Percentiles rank a stretch among this genome's conserved stretches.
Evolutionary conservation across 2,113 vertebrate species (phyloP).

Genomic region (Oreocharis arfaki): DNA sequence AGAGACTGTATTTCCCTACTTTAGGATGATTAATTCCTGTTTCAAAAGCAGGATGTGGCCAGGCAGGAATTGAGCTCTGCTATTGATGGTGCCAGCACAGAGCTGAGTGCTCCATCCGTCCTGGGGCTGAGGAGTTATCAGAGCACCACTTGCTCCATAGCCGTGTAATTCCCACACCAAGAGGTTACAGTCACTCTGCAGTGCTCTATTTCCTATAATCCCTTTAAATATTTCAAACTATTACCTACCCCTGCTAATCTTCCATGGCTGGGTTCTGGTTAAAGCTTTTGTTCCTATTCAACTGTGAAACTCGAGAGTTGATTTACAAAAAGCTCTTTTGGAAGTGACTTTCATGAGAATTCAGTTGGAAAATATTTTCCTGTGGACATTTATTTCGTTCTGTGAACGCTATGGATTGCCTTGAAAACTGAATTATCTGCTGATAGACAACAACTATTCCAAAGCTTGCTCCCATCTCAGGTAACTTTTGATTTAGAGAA

Average conservation of each 20-base stretch:
- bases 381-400: background rate
- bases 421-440: background rate
- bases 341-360: background rate
- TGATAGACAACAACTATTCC: background rate
- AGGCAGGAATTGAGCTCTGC: background rate
- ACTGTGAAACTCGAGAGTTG: background rate
- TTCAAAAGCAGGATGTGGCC: background rate
- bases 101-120: background rate
- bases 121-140: background rate
- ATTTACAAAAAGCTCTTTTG: background rate
- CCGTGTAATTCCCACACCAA: background rate
- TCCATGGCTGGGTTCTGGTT: background rate
- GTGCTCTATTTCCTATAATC: background rate
- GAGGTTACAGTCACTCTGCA: background rate
- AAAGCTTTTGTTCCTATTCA: background rate
- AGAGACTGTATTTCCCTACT: background rate
- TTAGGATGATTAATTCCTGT: background rate
- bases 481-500: background rate
- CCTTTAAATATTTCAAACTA: background rate
- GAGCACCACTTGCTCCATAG: background rate
- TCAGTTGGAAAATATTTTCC: background rate
- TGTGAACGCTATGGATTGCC: background rate
- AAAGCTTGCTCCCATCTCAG: background rate
- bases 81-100: rapidly evolving
- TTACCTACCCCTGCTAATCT: background rate